Conservation (phyloP, 2,888 invertebrate species). For the Silvanus unidentatus region DNA sequence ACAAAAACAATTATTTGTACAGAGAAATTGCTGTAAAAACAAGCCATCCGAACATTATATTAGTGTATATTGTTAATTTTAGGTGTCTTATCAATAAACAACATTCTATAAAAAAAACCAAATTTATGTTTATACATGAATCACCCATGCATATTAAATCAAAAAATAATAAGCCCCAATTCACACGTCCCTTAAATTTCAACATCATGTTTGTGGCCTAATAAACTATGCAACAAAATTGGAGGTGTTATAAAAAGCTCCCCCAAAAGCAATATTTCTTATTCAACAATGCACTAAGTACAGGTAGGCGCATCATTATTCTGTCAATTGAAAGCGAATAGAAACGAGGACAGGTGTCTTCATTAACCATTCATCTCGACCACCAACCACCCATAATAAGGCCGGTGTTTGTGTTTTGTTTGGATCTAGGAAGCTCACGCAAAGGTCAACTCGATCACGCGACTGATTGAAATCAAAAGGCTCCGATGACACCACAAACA, state of each 20-base stretch:
- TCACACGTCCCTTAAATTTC: too few species aligned
- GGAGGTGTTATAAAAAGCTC: too few species aligned
- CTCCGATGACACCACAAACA: slow-evolving; percentile 1
- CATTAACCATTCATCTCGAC: slow-evolving; percentile 25
- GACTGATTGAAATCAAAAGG: slow-evolving; percentile 10
- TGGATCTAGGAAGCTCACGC: slow-evolving; percentile 23
- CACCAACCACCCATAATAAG: slow-evolving; percentile 13
- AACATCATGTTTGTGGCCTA: too few species aligned
- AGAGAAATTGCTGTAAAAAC: slow-evolving; percentile 36
- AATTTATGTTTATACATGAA: background rate
- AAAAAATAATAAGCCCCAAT: too few species aligned
- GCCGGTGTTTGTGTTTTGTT: slow-evolving; percentile 15
- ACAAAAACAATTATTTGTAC: slow-evolving; percentile 30
- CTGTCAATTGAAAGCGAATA: background rate
- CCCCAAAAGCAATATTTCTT: too few species aligned
- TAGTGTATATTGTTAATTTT: slow-evolving; percentile 45
- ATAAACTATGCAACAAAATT: too few species aligned
- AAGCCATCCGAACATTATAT: slow-evolving; percentile 34
- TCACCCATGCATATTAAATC: background rate
- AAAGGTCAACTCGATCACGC: slow-evolving; percentile 35
- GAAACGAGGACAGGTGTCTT: slow-evolving; percentile 26
- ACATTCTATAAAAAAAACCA: slow-evolving; percentile 34
- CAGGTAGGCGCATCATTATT: too few species aligned
- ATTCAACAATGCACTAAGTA: too few species aligned
- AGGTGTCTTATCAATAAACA: slow-evolving; percentile 42